Evolutionary conservation across 2,888 invertebrate genomes (phyloP).

Genomic region (Geophilus truncorum): DNA sequence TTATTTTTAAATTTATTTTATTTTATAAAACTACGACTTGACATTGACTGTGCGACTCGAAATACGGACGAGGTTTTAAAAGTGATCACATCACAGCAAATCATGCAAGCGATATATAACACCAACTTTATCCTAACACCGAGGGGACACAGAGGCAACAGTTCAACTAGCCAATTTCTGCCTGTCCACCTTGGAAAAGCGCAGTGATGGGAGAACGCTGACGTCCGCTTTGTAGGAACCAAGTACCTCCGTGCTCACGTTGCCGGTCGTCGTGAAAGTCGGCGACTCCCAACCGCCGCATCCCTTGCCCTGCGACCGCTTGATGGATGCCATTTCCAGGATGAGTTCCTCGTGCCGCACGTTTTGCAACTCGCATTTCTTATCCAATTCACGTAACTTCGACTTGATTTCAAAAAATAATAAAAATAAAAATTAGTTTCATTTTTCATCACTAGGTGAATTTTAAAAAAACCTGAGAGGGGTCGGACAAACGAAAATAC

Average conservation of each 20-base stretch:
- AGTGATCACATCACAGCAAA: neutral
- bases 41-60: too few relatives aligned
- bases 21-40: too few relatives aligned
- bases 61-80: neutral
- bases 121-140: neutral
- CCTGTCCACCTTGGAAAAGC: neutral
- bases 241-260: constrained; percentile 16
- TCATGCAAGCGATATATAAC: neutral
- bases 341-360: constrained; percentile 82
- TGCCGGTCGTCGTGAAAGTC: constrained; percentile 25
- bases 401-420: constrained; percentile 38
- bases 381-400: constrained; percentile 70
- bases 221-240: neutral
- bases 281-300: neutral
- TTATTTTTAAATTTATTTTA: too few relatives aligned
- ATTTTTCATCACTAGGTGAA: too few relatives aligned
- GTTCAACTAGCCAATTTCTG: neutral
- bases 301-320: constrained; percentile 49
- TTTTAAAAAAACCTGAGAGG: too few relatives aligned
- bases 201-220: neutral
- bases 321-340: constrained; percentile 71
- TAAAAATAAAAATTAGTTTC: neutral
- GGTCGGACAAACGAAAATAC: neutral
- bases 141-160: too few relatives aligned
- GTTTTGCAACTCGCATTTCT: constrained; percentile 71